Evolutionary conservation across 1,140 invertebrate genomes (phyloP).

Genomic region (Linepithema humile): DNA sequence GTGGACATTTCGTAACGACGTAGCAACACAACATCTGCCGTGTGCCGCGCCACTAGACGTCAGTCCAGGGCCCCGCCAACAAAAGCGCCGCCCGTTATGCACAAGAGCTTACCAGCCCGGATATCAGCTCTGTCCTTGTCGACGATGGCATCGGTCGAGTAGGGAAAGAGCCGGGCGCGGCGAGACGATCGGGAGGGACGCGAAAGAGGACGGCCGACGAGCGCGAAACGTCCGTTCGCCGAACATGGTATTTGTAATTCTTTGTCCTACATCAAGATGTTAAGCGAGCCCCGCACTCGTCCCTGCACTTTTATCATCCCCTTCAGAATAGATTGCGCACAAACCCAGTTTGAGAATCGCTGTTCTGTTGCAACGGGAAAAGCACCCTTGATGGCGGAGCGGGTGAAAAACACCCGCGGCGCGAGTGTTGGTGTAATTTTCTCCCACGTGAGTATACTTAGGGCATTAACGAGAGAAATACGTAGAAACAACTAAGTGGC

Average conservation of each 20-base stretch:
- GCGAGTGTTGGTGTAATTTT: slow-evolving; percentile 9
- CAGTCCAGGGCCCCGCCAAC: slow-evolving; percentile 59
- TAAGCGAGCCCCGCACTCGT: not conserved
- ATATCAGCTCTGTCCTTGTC: slow-evolving; percentile 2
- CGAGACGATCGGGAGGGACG: not conserved
- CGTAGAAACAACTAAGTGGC: not conserved
- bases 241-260: not conserved
- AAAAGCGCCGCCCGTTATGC: slow-evolving; percentile 71
- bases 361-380: not conserved
- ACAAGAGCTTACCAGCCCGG: slow-evolving; percentile 24
- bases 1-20: slow-evolving; percentile 79
- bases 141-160: not conserved
- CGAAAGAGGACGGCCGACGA: not conserved
- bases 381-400: not conserved
- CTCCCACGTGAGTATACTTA: not conserved
- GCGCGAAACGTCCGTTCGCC: not conserved
- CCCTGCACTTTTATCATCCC: not conserved
- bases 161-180: not conserved
- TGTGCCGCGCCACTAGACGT: slow-evolving; percentile 76
- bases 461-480: not conserved
- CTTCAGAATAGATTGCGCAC: not conserved
- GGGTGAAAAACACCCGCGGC: not conserved
- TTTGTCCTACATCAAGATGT: not conserved
- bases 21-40: slow-evolving; percentile 78
- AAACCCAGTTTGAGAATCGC: not conserved